These are phyloP conservation scores for Sternarchorhynchus goeldii DNA, from an alignment of 2,797 vertebrate species.

Conservation along the genomic window DNA sequence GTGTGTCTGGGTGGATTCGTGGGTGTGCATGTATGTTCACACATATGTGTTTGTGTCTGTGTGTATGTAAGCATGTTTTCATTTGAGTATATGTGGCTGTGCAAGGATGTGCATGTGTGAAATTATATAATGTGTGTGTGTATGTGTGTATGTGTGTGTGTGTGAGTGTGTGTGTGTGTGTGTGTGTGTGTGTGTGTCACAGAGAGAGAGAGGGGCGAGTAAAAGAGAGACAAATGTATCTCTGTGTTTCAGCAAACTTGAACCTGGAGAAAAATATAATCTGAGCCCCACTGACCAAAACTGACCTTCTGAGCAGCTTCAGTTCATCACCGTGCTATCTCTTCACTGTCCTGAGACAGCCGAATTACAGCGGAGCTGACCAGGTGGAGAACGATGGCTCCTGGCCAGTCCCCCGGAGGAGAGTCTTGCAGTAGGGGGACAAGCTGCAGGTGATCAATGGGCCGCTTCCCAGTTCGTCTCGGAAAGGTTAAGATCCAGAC, in stretches of 20 bases:
- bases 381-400: constrained; percentile 31
- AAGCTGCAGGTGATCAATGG: constrained; percentile 26
- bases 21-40: neutral
- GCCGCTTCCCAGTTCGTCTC: constrained; percentile 23
- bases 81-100: neutral
- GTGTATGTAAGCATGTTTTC: neutral
- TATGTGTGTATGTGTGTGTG: too few relatives aligned
- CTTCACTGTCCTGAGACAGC: constrained; percentile 38
- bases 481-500: constrained; percentile 43
- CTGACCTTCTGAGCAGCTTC: constrained; percentile 4
- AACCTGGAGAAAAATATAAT: too few relatives aligned
- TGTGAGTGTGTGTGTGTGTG: too few relatives aligned
- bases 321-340: constrained; percentile 42
- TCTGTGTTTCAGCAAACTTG: too few relatives aligned
- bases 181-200: too few relatives aligned
- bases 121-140: too few relatives aligned
- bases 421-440: neutral
- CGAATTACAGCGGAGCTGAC: constrained; percentile 39
- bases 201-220: too few relatives aligned
- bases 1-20: neutral
- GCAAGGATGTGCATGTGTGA: too few relatives aligned
- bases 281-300: constrained; percentile 5
- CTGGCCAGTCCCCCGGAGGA: constrained; percentile 1
- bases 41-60: neutral
- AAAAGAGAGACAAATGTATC: too few relatives aligned